Percentiles rank a stretch among this genome's conserved stretches.
Evolutionary conservation across 2,888 invertebrate genomes (phyloP).

Genomic region (Beris chalybata): DNA sequence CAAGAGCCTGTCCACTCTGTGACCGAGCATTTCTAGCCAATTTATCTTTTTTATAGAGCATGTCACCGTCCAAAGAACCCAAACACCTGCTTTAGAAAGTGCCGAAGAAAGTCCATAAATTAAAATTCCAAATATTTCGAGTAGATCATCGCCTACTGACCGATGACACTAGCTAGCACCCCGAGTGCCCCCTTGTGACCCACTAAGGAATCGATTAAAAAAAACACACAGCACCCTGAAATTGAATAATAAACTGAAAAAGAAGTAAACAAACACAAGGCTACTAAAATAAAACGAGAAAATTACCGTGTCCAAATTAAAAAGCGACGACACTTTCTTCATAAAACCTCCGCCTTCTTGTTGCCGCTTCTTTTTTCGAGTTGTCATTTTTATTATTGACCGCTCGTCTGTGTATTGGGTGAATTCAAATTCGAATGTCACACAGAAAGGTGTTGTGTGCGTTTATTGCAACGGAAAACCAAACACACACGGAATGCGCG

Average conservation of each 20-base stretch:
- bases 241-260: constrained; percentile 41
- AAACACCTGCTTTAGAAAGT: not conserved
- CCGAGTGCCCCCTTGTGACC: no score
- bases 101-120: not conserved
- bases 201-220: no score
- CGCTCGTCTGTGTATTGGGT: constrained; percentile 19
- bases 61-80: no score
- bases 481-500: no score
- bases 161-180: no score
- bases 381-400: constrained; percentile 59
- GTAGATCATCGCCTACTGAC: not conserved
- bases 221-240: constrained; percentile 5
- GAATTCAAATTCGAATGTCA: no score
- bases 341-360: constrained; percentile 70
- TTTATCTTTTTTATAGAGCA: not conserved
- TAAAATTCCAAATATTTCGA: not conserved
- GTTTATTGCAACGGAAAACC: no score
- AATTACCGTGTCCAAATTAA: constrained; percentile 83
- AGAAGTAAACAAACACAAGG: constrained; percentile 35
- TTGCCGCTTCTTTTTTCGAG: constrained; percentile 65
- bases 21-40: no score
- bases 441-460: no score
- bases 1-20: no score
- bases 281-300: constrained; percentile 25
- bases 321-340: constrained; percentile 84